phyloP scores from a whole-genome alignment of 1,140 invertebrate species.

The Drosophila ogumai region DNA sequence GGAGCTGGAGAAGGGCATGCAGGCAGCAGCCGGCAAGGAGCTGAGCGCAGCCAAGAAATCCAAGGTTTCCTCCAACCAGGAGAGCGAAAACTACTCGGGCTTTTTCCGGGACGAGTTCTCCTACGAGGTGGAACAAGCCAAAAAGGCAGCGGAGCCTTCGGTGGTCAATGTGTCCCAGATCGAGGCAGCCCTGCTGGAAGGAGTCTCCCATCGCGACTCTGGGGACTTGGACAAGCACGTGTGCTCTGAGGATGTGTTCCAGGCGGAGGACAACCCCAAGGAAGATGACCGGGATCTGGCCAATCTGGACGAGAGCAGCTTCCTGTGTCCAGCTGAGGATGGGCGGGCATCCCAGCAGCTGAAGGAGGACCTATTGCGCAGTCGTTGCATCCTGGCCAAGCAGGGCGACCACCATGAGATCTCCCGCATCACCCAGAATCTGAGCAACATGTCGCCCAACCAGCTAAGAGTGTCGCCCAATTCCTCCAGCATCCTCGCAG shows the following conservation, averaged over 20 bases:
- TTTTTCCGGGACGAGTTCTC: conserved; percentile 71
- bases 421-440: conserved; percentile 50
- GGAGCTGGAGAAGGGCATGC: conserved; percentile 62
- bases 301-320: conserved; percentile 63
- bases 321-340: conserved; percentile 41
- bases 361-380: conserved; percentile 44
- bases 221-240: conserved; percentile 41
- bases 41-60: not conserved
- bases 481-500: conserved; percentile 2
- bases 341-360: conserved; percentile 41
- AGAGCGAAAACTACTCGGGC: conserved; percentile 56
- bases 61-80: conserved; percentile 9
- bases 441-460: conserved; percentile 73
- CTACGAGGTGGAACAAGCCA: conserved; percentile 19
- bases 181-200: conserved; percentile 20
- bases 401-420: conserved; percentile 26
- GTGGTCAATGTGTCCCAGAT: conserved; percentile 58
- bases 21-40: conserved; percentile 18
- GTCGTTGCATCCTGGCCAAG: conserved; percentile 45
- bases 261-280: conserved; percentile 1
- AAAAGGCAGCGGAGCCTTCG: conserved; percentile 9
- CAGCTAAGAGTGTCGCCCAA: conserved; percentile 59
- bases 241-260: conserved; percentile 52
- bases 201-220: not conserved
- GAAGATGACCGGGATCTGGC: conserved; percentile 1